Base-by-base conservation (phyloP, 2,113 vertebrate species). In the Sphaerodactylus townsendi region DNA sequence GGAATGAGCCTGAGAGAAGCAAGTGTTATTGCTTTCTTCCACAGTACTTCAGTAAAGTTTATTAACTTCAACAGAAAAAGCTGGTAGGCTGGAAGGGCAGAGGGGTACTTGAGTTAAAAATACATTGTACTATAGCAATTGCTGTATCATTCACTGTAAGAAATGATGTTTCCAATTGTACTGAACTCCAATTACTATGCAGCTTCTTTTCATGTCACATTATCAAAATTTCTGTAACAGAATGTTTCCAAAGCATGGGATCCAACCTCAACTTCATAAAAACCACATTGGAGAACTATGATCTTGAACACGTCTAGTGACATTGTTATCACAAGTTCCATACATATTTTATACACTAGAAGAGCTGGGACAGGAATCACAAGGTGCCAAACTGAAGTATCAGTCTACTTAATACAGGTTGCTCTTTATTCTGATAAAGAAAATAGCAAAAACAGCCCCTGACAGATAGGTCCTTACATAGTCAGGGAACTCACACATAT, bases 71-170 rank as follows among this genome's bases (percentile, higher is more conserved):
- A 73, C 48, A 75, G 41, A 93, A 93, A 70, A 91, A 82, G 56
- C 41, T 33, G 44, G 35, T 71, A 39, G 48, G 50, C 92, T 68
- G 68, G 87, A 88, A 84, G 59, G 37, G n/a, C 0, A 0, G 1
- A n/a, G 41, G 3, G 21, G 50, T 77, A 72, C 59, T 82, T 80
- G 35, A 83, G 9, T 62, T 8, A 46, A 85, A 87, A 82, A 93
- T 71, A 71, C 82, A 46, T 81, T 92, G 92, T 94, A 79, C 91
- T 91, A 95, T 92, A 89, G 94, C 89, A 95, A 95, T 87, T 9
- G 77, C 44, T 79, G 77, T 83, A 86, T 87, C 86, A 77, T 41
- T 62, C n/a, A 81, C 75, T 56, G 25, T 88, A 17, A 35, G 82
- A 79, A 91, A 90, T 84, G 5, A 4, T 86, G 90, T 89, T 80